Percentiles rank a stretch among this genome's conserved stretches.
Evolutionary conservation across 2,797 vertebrate genomes (phyloP).

Genomic region (Phataginus tricuspis): DNA sequence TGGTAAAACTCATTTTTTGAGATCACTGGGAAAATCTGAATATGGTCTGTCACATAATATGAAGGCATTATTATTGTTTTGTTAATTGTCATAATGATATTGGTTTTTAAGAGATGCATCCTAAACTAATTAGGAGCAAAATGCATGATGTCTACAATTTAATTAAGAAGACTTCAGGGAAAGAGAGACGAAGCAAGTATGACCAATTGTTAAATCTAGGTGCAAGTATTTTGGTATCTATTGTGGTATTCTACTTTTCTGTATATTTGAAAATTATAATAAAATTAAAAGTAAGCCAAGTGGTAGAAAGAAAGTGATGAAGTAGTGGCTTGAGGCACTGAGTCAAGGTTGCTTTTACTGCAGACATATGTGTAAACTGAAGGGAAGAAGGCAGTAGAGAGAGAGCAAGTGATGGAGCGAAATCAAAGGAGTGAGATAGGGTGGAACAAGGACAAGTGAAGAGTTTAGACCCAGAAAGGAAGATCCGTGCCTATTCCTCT

Average conservation of each 20-base stretch:
- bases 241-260: background rate
- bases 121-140: background rate
- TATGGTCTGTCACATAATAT: background rate
- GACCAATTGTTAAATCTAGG: background rate
- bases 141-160: background rate
- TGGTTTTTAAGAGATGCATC: slow-evolving; percentile 4
- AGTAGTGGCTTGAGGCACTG: background rate
- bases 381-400: background rate
- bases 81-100: background rate
- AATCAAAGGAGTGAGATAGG: background rate
- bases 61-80: background rate
- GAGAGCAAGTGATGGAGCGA: background rate
- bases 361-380: background rate
- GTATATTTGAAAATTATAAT: background rate
- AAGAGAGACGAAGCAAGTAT: slow-evolving; percentile 11
- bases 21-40: background rate
- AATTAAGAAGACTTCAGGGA: slow-evolving; percentile 30
- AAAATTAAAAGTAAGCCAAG: background rate
- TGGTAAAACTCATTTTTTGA: background rate
- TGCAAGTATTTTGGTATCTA: background rate
- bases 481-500: background rate
- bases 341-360: background rate
- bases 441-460: background rate
- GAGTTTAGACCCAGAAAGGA: background rate
- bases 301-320: background rate